Conservation (phyloP, 2,113 vertebrate species). For the Bagarius yarrelli region DNA sequence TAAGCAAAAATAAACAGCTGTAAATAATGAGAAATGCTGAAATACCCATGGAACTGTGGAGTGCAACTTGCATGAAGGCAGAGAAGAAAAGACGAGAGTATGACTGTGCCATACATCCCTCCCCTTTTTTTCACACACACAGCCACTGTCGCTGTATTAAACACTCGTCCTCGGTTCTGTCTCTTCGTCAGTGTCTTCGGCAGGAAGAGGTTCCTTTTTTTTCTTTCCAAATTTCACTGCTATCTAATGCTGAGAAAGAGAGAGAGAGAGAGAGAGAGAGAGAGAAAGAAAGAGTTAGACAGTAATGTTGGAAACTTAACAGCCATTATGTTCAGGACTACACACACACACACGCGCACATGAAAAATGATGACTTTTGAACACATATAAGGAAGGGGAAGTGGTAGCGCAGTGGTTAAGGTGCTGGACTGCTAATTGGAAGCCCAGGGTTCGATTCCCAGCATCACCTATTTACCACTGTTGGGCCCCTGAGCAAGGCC, state of each 20-base stretch:
- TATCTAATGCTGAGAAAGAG: not conserved
- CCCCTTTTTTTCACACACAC: constrained; percentile 39
- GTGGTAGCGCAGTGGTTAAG: no score
- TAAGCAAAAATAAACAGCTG: constrained; percentile 15
- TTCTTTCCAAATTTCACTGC: not conserved
- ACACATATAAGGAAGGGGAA: not conserved
- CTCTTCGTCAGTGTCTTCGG: not conserved
- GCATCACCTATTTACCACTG: no score
- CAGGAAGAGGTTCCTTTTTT: not conserved
- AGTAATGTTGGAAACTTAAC: no score
- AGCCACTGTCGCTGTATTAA: constrained; percentile 49
- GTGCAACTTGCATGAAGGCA: constrained; percentile 66
- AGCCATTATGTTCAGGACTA: not conserved
- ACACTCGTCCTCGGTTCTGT: not conserved
- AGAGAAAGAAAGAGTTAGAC: not conserved
- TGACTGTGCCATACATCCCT: constrained; percentile 68
- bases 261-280: not conserved
- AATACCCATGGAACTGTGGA: constrained; percentile 70
- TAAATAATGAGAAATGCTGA: constrained; percentile 42
- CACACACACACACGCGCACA: not conserved
- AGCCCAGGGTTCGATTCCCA: no score
- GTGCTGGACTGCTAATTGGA: no score
- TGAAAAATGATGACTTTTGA: no score
- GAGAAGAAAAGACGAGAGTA: constrained; percentile 69
- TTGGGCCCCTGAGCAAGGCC: no score